Evolutionary conservation across 2,797 vertebrate genomes (phyloP).

Genomic region (Antrozous pallidus): DNA sequence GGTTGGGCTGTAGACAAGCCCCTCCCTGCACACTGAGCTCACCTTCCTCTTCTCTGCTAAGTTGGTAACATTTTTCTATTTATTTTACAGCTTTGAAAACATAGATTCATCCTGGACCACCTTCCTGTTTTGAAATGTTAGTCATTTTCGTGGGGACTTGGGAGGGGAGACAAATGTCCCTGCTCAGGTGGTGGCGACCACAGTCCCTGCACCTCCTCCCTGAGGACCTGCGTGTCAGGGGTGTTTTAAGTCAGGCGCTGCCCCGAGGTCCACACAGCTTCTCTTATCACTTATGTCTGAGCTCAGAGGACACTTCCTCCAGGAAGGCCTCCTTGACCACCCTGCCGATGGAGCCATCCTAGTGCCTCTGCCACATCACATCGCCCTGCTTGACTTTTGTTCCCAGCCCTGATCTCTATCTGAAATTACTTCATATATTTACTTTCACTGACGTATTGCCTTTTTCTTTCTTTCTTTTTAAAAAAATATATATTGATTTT

Average conservation of each 20-base stretch:
- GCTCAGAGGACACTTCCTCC: background rate
- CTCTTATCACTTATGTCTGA: background rate
- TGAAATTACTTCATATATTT: background rate
- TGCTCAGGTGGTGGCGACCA: background rate
- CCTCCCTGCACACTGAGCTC: background rate
- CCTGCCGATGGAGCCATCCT: background rate
- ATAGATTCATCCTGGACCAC: background rate
- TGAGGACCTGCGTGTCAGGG: background rate
- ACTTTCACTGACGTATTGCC: background rate
- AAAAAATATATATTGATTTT: too few species aligned
- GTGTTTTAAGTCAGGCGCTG: background rate
- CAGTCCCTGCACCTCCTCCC: background rate
- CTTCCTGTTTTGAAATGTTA: background rate
- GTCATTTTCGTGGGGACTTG: background rate
- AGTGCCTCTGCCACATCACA: background rate
- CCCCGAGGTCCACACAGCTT: background rate
- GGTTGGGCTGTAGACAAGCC: background rate
- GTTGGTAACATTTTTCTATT: background rate
- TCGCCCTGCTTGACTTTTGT: background rate
- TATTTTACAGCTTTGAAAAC: background rate
- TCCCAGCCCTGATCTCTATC: background rate
- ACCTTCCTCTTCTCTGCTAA: background rate
- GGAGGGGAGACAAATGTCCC: background rate
- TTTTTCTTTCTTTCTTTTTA: too few species aligned
- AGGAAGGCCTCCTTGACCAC: background rate